Evolutionary conservation across 2,113 vertebrate genomes (phyloP).

Genomic region (Macaca fascicularis): DNA sequence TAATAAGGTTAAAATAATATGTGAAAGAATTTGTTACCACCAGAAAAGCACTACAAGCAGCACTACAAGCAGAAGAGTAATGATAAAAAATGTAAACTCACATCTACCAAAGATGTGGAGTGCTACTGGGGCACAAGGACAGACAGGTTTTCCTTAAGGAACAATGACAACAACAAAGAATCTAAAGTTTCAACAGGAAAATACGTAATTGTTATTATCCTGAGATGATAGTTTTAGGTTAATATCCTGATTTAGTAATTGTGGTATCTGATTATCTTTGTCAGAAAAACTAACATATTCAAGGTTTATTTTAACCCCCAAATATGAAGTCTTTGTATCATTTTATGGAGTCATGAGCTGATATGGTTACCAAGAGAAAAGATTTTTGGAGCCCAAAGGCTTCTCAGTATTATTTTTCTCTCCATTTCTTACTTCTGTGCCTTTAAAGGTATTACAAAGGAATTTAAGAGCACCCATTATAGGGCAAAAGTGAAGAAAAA

Average conservation of each 20-base stretch:
- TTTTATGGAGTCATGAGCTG: neutral
- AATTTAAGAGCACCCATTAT: neutral
- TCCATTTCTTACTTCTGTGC: neutral
- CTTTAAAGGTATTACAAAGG: neutral
- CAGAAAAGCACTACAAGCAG: neutral
- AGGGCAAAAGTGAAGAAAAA: neutral
- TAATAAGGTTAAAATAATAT: neutral
- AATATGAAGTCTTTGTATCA: neutral
- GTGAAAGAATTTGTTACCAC: neutral
- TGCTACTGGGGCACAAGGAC: neutral
- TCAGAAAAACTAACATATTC: neutral
- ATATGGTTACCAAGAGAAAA: neutral
- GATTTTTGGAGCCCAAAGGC: neutral
- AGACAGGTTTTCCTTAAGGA: constrained; percentile 1
- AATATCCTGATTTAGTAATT: constrained; percentile 14
- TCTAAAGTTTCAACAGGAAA: constrained; percentile 16
- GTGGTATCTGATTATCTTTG: constrained; percentile 42
- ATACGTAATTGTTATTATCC: neutral
- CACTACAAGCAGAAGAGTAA: neutral
- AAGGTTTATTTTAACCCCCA: neutral
- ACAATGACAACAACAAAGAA: neutral
- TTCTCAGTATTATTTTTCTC: neutral
- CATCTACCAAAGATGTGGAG: neutral
- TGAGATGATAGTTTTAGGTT: neutral
- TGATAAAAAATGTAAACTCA: neutral